phyloP scores from a whole-genome alignment of 1,140 invertebrate genomes.

The Drosophila sproati region DNA sequence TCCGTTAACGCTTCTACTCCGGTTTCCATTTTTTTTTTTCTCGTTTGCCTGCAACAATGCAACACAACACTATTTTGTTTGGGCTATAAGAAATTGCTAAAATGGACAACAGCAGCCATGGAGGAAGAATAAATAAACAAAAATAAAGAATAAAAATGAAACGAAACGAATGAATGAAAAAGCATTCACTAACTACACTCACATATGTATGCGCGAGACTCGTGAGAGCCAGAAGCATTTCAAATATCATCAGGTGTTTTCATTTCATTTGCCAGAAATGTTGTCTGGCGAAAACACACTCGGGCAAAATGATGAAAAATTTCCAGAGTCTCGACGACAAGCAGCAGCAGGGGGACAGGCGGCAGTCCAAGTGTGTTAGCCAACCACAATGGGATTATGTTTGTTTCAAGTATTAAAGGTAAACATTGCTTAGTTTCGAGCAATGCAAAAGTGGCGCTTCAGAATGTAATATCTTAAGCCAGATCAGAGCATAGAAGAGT shows the following conservation, averaged over 20 bases:
- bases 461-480: constrained; percentile 22
- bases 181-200: not conserved
- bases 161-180: not conserved
- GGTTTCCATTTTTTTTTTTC: constrained; percentile 17
- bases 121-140: constrained; percentile 5
- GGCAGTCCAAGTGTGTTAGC: not conserved
- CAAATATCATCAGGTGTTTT: constrained; percentile 81
- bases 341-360: not conserved
- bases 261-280: constrained; percentile 84
- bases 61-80: constrained; percentile 37
- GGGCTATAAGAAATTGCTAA: constrained; percentile 39
- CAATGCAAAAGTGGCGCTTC: constrained; percentile 11
- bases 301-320: constrained; percentile 33
- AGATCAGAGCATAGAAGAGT: constrained; percentile 19
- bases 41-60: constrained; percentile 20
- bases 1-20: not conserved
- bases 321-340: constrained; percentile 1
- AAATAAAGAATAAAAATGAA: constrained; percentile 1
- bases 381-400: constrained; percentile 7
- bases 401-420: constrained; percentile 22
- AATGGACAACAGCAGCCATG: constrained; percentile 14
- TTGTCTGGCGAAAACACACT: constrained; percentile 52
- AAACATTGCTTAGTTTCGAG: constrained; percentile 23
- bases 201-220: constrained; percentile 6
- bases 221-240: constrained; percentile 22